phyloP scores from a whole-genome alignment of 2,888 invertebrate species.

The Orchesella flavescens region DNA sequence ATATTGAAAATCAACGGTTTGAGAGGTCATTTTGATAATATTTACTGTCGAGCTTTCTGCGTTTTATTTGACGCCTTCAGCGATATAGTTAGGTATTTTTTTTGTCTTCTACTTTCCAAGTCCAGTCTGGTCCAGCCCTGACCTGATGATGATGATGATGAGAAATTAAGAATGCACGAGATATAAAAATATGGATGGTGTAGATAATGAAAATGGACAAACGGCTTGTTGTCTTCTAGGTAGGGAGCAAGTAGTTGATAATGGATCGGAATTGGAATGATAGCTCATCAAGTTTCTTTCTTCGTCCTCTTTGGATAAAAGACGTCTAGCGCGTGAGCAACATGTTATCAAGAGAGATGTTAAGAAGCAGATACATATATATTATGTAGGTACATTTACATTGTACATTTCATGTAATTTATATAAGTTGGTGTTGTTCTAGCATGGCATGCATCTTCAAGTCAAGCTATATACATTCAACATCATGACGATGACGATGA shows the following conservation, averaged over 20 bases:
- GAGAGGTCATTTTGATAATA: too few species aligned
- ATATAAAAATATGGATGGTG: neutral
- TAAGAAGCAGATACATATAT: neutral
- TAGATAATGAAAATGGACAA: conserved; percentile 5
- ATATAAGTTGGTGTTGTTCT: neutral
- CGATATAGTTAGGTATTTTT: too few species aligned
- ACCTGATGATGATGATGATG: conserved; percentile 9
- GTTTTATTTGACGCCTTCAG: too few species aligned
- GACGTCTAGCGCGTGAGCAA: conserved; percentile 50
- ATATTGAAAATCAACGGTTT: too few species aligned
- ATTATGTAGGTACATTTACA: neutral
- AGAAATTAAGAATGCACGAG: conserved; percentile 18
- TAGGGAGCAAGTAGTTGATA: neutral
- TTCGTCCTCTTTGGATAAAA: neutral
- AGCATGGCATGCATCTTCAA: neutral
- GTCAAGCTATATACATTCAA: too few species aligned
- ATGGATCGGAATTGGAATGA: neutral
- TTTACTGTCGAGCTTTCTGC: too few species aligned
- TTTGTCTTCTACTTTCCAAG: too few species aligned
- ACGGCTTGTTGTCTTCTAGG: neutral
- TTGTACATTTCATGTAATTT: neutral
- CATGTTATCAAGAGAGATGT: conserved; percentile 11
- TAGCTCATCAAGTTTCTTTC: conserved; percentile 18
- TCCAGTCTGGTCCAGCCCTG: neutral
- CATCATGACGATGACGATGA: too few species aligned